Base-by-base conservation (phyloP, 2,888 invertebrate species). In the Seira ritae region DNA sequence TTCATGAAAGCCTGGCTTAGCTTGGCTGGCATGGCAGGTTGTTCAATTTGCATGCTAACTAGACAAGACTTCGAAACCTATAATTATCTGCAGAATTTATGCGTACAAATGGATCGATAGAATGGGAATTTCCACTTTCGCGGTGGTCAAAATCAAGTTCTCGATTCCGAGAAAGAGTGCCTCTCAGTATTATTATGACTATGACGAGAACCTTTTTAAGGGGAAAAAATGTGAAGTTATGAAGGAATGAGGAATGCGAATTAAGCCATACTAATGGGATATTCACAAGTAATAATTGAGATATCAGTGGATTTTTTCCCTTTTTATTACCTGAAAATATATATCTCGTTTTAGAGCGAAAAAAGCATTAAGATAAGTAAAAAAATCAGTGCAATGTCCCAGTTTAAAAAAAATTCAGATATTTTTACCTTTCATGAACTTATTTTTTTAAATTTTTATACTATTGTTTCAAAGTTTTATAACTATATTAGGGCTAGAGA, bases 41-140 rank as follows among this genome's bases (percentile, higher is more conserved):
- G 65, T 62, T 73, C 42, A 55, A 83, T 83, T 83, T 83, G 83
- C 83, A 83, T 83, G 83, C 78, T 78, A 83, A 83, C 82, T 73
- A 82, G 82, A 76, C 71, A 77, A 46, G 69, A 17, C 46, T 37
- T 69, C 70, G 71, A 77, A 79, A 65, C 73, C 71, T 62, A 75
- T 70, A 74, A 77, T 82, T 77, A 82, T 71, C 37, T 46, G 46
- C 24, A 42, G 17, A 67, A 68, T 60, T 60, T 55, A 68, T 80
- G 68, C 65, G n/a, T 37, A 50, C 17, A 42, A 74, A 74, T 23
- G 46, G 50, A 73, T 37, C 20, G 66, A 55, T 68, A 65, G 65
- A 71, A 65, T 75, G 71, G 71, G 75, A 81, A 75, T 75, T 65
- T 75, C 81, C 69, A 69, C 81, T 81, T 46, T 75, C 66, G 50